Base-by-base conservation (phyloP, 2,888 invertebrate genomes). In the Itoplectis maculator region DNA sequence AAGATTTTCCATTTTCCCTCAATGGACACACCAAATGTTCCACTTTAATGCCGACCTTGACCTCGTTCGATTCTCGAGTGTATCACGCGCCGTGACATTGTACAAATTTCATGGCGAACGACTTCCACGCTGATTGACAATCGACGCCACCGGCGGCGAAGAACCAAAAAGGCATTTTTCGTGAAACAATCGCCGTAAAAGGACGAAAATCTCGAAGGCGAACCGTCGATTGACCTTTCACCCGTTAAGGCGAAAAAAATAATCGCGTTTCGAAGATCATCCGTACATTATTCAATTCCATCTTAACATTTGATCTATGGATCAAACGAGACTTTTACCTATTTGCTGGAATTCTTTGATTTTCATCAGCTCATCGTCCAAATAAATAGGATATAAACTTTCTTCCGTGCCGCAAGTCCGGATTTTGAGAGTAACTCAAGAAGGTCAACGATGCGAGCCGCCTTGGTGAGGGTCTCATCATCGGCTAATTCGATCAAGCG, bases 31-130 rank as follows among this genome's bases (percentile, higher is more conserved):
- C 45, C 35, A 73, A 42, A 51, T 79, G 61, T 63, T 69, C 77
- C 73, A 59, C 63, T 68, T 66, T 45, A 68, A 8, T 2, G 9
- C n/a, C 66, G 63, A 65, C 73, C 79, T 79, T 83, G 82, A 83
- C 82, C 79, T 69, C 76, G 47, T 83, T 79, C 23, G 11, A 13
- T 54, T 61, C 40, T 7, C 8, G 49, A 66, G 51, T 35, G 29
- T 45, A 78, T 61, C 81, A 73, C 47, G 18, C 49, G 61, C 29
- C 54, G 47, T 79, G 82, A 76, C 82, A 82, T 84, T 84, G 81
- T 83, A 81, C n/a, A 70, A 68, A 81, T 84, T 77, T 77, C 79
- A 73, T 83, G 74, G 81, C 47, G 73, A 83, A 82, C 82, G n/a
- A 42, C 70, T 61, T 79, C 11, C 18, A 15, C 49, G 45, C 73